These are phyloP conservation scores for Laticauda colubrina DNA, from an alignment of 2,113 vertebrate species.

Conservation along the genomic window DNA sequence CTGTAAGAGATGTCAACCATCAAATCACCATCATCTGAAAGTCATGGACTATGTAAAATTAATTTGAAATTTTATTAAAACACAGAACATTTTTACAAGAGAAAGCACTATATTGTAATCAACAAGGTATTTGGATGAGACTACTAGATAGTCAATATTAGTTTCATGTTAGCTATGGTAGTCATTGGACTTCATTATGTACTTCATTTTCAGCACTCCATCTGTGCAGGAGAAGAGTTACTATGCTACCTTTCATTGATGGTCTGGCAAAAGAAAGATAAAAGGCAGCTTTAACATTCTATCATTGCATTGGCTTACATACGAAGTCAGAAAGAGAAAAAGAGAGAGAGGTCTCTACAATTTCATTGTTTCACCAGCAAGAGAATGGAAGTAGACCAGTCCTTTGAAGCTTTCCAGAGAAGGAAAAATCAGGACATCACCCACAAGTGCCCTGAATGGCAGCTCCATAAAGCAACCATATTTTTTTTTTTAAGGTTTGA, in stretches of 20 bases:
- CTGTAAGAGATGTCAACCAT: not conserved
- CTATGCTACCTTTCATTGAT: not conserved
- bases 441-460: not conserved
- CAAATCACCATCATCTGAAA: not conserved
- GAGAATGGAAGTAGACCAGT: not conserved
- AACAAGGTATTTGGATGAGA: not conserved
- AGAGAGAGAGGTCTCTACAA: not conserved
- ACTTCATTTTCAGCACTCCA: not conserved
- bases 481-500: not conserved
- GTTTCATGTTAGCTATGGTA: not conserved
- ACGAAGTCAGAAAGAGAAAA: not conserved
- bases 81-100: not conserved
- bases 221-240: not conserved
- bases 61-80: not conserved
- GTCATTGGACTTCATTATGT: not conserved
- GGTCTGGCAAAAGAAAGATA: not conserved
- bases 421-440: not conserved
- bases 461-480: not conserved
- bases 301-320: not conserved
- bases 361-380: not conserved
- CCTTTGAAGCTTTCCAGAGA: not conserved
- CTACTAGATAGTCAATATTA: not conserved
- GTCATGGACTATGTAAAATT: not conserved
- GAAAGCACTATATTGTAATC: not conserved
- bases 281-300: not conserved